Percentiles rank a stretch among this genome's conserved stretches.
These are phyloP conservation scores for Idaea dimidiata DNA, from an alignment of 2,888 invertebrate species.

Conservation along the genomic window DNA sequence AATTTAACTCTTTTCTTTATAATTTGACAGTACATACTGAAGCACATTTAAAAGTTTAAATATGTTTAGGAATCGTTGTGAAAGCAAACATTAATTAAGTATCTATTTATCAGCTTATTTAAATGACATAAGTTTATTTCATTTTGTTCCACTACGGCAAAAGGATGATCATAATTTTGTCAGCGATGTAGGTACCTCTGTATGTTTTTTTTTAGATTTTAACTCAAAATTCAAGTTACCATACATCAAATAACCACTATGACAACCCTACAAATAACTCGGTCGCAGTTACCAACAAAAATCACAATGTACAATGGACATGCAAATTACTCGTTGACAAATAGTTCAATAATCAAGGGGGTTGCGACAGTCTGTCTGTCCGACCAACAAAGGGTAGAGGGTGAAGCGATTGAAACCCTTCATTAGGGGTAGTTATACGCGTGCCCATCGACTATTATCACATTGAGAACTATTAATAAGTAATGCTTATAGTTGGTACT, in stretches of 20 bases:
- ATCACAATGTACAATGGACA: conserved; percentile 30
- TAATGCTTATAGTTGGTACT: conserved; percentile 13
- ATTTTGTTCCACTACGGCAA: too few species aligned
- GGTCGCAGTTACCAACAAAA: neutral
- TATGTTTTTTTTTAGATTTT: neutral
- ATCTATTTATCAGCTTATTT: too few species aligned
- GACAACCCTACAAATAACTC: neutral
- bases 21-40: too few species aligned
- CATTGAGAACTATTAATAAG: conserved; percentile 15
- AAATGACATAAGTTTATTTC: too few species aligned
- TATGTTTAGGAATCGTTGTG: too few species aligned
- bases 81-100: too few species aligned
- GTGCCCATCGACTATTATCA: conserved; percentile 54
- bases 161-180: too few species aligned
- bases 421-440: conserved; percentile 57
- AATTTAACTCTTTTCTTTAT: too few species aligned
- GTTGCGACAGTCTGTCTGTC: conserved; percentile 43
- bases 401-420: conserved; percentile 51
- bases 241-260: neutral
- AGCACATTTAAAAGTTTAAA: too few species aligned
- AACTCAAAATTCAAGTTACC: neutral
- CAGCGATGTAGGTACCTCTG: too few species aligned
- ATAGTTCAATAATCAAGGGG: conserved; percentile 61
- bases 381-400: conserved; percentile 52
- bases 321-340: conserved; percentile 44